A percentile compares a stretch with the other conserved stretches of the same genome.
These are phyloP conservation scores for Stichopus horrens DNA, from an alignment of 53 echinoderm and acorn worm genomes.

Conservation along the genomic window DNA sequence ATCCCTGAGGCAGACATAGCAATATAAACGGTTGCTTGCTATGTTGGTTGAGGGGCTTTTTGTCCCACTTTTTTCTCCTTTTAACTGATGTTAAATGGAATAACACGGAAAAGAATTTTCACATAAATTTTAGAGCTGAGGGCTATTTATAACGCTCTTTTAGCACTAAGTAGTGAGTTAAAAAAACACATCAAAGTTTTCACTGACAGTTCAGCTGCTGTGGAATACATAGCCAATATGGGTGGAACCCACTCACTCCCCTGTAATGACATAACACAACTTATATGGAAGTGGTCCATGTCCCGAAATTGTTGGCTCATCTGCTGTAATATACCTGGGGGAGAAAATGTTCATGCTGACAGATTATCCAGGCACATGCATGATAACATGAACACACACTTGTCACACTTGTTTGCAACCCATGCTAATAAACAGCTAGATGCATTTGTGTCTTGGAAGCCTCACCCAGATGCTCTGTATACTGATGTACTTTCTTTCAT, in stretches of 20 bases:
- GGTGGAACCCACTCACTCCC: not conserved
- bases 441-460: conserved; percentile 28
- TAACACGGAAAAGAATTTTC: not conserved
- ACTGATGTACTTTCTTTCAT: not conserved
- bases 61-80: conserved; percentile 31
- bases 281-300: conserved; percentile 27
- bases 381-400: conserved; percentile 32
- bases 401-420: conserved; percentile 10
- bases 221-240: conserved; percentile 2
- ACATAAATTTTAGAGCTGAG: conserved; percentile 11
- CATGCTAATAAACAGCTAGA: conserved; percentile 19
- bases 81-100: conserved; percentile 15
- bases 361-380: not conserved
- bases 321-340: conserved; percentile 33
- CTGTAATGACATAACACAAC: conserved; percentile 24
- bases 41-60: conserved; percentile 18
- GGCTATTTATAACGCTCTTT: conserved; percentile 44
- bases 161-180: not conserved
- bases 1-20: not conserved
- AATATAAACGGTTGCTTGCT: conserved; percentile 21
- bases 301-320: not conserved
- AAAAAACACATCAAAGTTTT: not conserved
- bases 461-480: conserved; percentile 22
- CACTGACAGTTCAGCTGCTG: conserved; percentile 8
- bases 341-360: conserved; percentile 12